Percentiles rank a stretch among this genome's conserved stretches.
These are phyloP conservation scores for Murina feae DNA, from an alignment of 2,113 vertebrate species.

Conservation along the genomic window DNA sequence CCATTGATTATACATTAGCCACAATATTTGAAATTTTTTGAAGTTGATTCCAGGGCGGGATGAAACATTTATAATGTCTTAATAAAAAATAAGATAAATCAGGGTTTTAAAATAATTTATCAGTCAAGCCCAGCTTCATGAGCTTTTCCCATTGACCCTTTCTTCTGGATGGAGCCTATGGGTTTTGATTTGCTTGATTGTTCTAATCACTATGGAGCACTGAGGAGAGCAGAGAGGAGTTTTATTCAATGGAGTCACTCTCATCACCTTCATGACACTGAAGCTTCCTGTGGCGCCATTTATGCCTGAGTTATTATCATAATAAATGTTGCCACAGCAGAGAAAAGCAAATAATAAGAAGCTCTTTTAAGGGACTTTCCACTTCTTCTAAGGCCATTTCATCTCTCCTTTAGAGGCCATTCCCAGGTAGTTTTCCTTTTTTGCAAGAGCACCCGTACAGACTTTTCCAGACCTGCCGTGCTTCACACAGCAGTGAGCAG, in stretches of 20 bases:
- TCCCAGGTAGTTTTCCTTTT: constrained; percentile 50
- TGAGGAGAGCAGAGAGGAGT: not conserved
- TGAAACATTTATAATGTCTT: constrained; percentile 25
- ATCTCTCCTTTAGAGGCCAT: constrained; percentile 35
- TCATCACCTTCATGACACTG: not conserved
- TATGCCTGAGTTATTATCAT: not conserved
- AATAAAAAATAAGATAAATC: not conserved
- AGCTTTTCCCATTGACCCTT: not conserved
- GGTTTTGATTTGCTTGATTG: not conserved
- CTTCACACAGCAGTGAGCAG: constrained; percentile 27
- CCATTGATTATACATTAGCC: not conserved
- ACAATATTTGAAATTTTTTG: constrained; percentile 48
- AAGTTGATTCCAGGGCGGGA: constrained; percentile 16
- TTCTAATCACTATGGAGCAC: not conserved
- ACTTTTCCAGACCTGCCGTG: constrained; percentile 26
- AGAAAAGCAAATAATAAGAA: not conserved
- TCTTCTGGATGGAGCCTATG: not conserved
- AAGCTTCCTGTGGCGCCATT: not conserved
- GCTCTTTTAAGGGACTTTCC: constrained; percentile 18
- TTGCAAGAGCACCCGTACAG: not conserved
- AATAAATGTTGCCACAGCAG: constrained; percentile 7
- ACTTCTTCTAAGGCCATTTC: constrained; percentile 42
- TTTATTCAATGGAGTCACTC: not conserved
- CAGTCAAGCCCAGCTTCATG: not conserved
- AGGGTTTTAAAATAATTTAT: not conserved